Base-by-base conservation (phyloP, 2,113 vertebrate genomes). In the Plestiodon gilberti region DNA sequence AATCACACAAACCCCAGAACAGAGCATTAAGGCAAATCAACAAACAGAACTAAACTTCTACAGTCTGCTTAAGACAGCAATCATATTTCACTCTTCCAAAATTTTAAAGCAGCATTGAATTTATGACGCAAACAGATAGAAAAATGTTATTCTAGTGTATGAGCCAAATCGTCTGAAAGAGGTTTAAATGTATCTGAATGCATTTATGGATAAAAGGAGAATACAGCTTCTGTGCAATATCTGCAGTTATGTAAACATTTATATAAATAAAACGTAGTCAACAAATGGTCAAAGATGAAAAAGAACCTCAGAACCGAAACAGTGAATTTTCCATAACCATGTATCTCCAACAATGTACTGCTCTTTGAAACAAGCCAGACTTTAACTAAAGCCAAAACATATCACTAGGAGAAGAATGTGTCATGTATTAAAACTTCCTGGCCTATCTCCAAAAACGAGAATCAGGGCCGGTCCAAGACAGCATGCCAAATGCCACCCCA, bases 401-500 rank as follows among this genome's bases (percentile, higher is more conserved):
- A 91, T 78, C 38, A 94, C 88, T 93, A 92, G 78, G 70, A 57
- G 75, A 95, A 57, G 75, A 95, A 62, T 95, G 93, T 89, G 93
- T 96, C 96, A 96, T 95, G 90, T 93, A 94, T 90, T 95, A 93
- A 96, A 96, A 96, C 95, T 94, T 90, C 81, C 93, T 93, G 87
- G 86, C 86, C 87, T 88, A 90, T 80, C 91, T 94, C 95, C 93
- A 95, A 95, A 93, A 67, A 6, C 40, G 88, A 93, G 86, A 92
- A 82, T 93, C 86, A 88, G 67, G 90, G 91, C 84, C 88, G 6
- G 13, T 92, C 89, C 92, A 94, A 95, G 43, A 8, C 43, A 48
- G 43, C 43, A 48, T 5, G 8, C 43, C 43, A 48, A 48, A 48
- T 48, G 43, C 43, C 43, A 4, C 4, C 43, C 43, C 43, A 4